Percentiles rank a stretch among this genome's conserved stretches.
phyloP scores from a whole-genome alignment of 2,113 vertebrate genomes.

The Merops nubicus region DNA sequence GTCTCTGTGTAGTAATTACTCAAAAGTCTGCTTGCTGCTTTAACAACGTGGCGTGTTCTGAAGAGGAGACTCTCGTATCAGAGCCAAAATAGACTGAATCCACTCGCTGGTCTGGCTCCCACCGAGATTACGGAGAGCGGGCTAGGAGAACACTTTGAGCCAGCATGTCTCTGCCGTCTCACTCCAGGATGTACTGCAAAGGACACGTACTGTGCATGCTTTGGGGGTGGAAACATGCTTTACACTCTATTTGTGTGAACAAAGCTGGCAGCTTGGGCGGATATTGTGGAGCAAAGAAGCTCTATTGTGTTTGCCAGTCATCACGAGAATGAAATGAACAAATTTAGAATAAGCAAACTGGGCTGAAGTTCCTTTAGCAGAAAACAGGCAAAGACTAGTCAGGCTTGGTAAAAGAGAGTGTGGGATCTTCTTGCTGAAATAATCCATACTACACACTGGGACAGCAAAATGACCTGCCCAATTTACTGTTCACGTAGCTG shows the following conservation, averaged over 20 bases:
- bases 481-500: neutral
- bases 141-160: conserved; percentile 66
- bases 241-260: conserved; percentile 71
- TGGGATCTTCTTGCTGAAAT: conserved; percentile 17
- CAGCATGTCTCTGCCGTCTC: conserved; percentile 67
- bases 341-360: conserved; percentile 58
- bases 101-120: conserved; percentile 71
- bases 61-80: conserved; percentile 16
- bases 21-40: conserved; percentile 33
- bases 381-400: conserved; percentile 19
- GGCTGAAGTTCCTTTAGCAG: conserved; percentile 43
- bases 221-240: conserved; percentile 67
- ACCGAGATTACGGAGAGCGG: conserved; percentile 66
- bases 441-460: neutral
- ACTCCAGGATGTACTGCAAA: conserved; percentile 66
- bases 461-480: neutral
- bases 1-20: neutral
- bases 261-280: conserved; percentile 71
- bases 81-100: conserved; percentile 66
- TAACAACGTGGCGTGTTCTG: conserved; percentile 61
- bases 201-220: conserved; percentile 74
- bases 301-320: conserved; percentile 68
- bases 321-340: conserved; percentile 62
- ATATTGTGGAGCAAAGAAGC: conserved; percentile 66
- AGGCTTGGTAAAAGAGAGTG: neutral